A percentile compares a stretch with the other conserved stretches of the same genome.
These are phyloP conservation scores for Autographa gamma DNA, from an alignment of 2,888 invertebrate species.

Conservation along the genomic window DNA sequence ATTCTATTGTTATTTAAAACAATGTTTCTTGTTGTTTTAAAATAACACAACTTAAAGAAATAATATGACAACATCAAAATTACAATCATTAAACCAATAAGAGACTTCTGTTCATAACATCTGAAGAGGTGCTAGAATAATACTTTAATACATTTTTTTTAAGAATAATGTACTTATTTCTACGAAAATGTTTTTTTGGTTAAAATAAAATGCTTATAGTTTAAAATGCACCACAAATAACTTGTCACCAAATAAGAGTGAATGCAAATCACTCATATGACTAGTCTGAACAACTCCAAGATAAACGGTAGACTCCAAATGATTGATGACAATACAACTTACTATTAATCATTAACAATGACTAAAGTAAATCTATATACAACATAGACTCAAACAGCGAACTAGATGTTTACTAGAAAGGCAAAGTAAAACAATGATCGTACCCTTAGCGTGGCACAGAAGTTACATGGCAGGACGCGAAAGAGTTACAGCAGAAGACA, in stretches of 20 bases:
- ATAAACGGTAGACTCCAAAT: constrained; percentile 16
- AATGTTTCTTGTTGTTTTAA: no score
- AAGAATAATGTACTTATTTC: background rate
- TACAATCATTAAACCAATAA: background rate
- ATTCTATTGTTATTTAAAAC: no score
- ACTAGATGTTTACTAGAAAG: background rate
- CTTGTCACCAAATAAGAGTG: background rate
- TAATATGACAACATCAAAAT: background rate
- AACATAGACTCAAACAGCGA: constrained; percentile 34
- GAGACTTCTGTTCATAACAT: background rate
- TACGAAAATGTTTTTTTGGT: background rate
- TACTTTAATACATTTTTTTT: background rate
- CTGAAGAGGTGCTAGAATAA: no score
- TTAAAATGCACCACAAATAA: background rate
- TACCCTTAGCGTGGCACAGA: no score
- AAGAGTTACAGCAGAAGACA: no score
- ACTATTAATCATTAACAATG: constrained; percentile 33
- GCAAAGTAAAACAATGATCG: background rate
- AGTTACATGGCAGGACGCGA: no score
- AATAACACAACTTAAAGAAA: background rate
- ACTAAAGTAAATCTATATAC: constrained; percentile 35
- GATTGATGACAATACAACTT: constrained; percentile 10
- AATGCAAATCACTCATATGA: background rate
- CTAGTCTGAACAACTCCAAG: constrained; percentile 32
- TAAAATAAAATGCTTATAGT: background rate